Base-by-base conservation (phyloP, 2,888 invertebrate genomes). In the Melieria omissa region DNA sequence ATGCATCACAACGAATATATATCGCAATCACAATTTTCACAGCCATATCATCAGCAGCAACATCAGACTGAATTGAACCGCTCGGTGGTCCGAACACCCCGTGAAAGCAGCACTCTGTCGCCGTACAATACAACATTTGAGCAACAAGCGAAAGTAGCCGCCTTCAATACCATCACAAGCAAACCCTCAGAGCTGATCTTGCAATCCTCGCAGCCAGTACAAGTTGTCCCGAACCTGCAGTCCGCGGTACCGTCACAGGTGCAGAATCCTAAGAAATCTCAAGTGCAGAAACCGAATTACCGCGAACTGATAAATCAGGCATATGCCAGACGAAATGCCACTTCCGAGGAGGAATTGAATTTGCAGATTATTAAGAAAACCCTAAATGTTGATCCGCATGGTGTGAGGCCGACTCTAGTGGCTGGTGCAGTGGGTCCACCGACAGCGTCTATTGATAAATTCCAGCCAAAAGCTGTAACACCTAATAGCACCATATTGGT, bases 351-450 rank as follows among this genome's bases (percentile, higher is more conserved):
- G 60, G 87, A 87, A 69, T 74, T 84, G 0, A 86, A 87, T 74
- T 76, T 84, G 75, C 81, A 87, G 78, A 87, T 87, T 9, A 87
- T 87, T 29, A 85, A 86, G 70, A 84, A 86, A 73, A 84, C 87
- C 0, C 78, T 87, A 0, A 86, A 86, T 64, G 84, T 82, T 63
- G 82, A 84, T 69, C 52, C 77, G 3, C 76, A 78, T 9, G 70
- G 70, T 55, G 68, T 70, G 12, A 71, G 72, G 54, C 14, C 61
- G 9, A 45, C 10, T n/a, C 58, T 41, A 41, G 52, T 73, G 5
- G 66, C 61, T n/a, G 47, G 46, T 1, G 67, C 74, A 42, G 44
- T 74, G 16, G 71, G 49, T 8, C 69, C 71, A 0, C 63, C 76
- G 4, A 46, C 77, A 12, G 67, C 74, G 46, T 10, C 47, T 29